Conservation (phyloP, 2,797 vertebrate genomes). For the Aplochiton taeniatus region DNA sequence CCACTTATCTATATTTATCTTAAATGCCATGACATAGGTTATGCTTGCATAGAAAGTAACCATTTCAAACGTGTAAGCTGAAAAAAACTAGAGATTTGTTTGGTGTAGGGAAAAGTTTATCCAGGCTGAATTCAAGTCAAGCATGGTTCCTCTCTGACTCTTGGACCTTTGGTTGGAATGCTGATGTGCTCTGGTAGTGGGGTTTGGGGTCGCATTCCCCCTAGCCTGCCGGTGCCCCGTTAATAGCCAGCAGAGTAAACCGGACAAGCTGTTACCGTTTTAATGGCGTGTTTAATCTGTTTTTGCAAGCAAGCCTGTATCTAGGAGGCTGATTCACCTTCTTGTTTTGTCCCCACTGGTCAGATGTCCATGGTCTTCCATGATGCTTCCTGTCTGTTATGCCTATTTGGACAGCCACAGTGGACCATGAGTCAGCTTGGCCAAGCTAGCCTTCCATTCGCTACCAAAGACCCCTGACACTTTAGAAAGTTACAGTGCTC, state of each 20-base stretch:
- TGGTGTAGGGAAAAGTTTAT: too few relatives aligned
- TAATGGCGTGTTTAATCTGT: constrained; percentile 41
- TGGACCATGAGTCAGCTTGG: constrained; percentile 46
- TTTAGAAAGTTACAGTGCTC: background rate
- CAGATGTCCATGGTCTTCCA: constrained; percentile 54
- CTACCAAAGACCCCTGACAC: background rate
- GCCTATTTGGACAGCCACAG: constrained; percentile 24
- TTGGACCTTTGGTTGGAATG: background rate
- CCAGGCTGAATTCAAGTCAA: too few relatives aligned
- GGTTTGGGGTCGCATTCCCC: background rate
- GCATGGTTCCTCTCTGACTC: too few relatives aligned
- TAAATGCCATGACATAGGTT: too few relatives aligned
- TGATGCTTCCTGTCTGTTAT: constrained; percentile 42
- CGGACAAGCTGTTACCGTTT: constrained; percentile 45
- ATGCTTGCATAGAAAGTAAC: too few relatives aligned
- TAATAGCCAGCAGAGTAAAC: constrained; percentile 44
- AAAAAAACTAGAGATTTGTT: too few relatives aligned
- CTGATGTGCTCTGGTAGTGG: background rate
- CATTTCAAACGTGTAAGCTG: too few relatives aligned
- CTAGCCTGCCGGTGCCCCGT: constrained; percentile 7
- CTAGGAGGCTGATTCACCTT: constrained; percentile 12
- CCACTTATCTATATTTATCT: too few relatives aligned
- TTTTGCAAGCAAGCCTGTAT: constrained; percentile 11
- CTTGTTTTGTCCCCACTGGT: constrained; percentile 40
- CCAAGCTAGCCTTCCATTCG: constrained; percentile 7